Percentiles rank a stretch among this genome's conserved stretches.
phyloP scores from a whole-genome alignment of 2,888 invertebrate genomes.

The Agonopterix subpropinquella region DNA sequence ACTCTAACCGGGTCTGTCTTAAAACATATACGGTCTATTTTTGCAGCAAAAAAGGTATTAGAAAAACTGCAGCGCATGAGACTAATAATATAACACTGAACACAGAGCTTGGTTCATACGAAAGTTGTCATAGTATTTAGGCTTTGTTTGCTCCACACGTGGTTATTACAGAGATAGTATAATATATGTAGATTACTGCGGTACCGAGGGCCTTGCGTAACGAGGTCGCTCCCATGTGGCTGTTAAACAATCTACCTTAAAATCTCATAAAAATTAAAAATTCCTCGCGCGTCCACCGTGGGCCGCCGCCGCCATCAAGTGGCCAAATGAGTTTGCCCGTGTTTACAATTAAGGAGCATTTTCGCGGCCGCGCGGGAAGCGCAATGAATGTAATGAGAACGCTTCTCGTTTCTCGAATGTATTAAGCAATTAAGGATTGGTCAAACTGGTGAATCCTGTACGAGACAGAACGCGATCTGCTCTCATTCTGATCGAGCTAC shows the following conservation, averaged over 20 bases:
- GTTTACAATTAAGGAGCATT: conserved; percentile 45
- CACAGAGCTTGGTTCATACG: not conserved
- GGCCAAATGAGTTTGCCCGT: conserved; percentile 50
- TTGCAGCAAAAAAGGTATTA: too few relatives aligned
- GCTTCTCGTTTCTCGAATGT: conserved; percentile 32
- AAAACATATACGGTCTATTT: too few relatives aligned
- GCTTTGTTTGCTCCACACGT: not conserved
- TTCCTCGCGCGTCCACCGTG: conserved; percentile 30
- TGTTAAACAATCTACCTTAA: conserved; percentile 14
- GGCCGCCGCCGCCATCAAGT: conserved; percentile 33
- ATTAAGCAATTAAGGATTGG: conserved; percentile 37
- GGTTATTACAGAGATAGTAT: not conserved
- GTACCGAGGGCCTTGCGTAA: not conserved
- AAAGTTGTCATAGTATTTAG: not conserved
- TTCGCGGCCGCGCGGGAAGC: conserved; percentile 18
- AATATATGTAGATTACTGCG: too few relatives aligned
- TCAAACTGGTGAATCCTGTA: too few relatives aligned
- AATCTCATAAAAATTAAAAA: conserved; percentile 44
- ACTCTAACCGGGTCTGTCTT: too few relatives aligned
- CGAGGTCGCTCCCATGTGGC: conserved; percentile 5
- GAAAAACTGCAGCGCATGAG: too few relatives aligned
- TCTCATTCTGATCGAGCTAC: too few relatives aligned
- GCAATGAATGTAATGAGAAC: conserved; percentile 40
- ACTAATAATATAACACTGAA: not conserved
- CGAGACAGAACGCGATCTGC: too few relatives aligned